A percentile compares a stretch with the other conserved stretches of the same genome.
phyloP scores from a whole-genome alignment of 2,797 vertebrate species.

The Hapalemur alaotrensis region DNA sequence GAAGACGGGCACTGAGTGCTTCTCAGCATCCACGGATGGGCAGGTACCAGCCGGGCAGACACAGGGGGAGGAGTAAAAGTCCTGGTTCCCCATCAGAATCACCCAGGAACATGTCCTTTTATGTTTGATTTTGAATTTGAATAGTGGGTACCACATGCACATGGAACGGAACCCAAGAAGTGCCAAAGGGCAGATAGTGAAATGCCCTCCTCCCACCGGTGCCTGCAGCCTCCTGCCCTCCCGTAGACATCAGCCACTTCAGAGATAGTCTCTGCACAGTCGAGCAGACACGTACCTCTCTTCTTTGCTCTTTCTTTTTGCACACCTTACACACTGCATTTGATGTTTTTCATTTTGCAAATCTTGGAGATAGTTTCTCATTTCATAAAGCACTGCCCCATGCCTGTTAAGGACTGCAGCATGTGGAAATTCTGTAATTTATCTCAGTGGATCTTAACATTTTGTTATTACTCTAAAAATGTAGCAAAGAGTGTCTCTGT shows the following conservation, averaged over 20 bases:
- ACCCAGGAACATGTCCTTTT: not conserved
- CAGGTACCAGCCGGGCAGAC: slow-evolving; percentile 85
- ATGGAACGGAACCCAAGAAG: not conserved
- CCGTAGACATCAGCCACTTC: accelerated
- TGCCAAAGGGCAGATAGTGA: accelerated
- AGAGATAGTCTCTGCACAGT: not conserved
- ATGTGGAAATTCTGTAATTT: accelerated
- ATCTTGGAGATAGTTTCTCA: accelerated
- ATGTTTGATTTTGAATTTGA: not conserved
- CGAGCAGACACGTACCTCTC: accelerated
- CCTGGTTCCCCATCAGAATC: not conserved
- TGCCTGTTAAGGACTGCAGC: not conserved
- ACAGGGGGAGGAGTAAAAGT: accelerated
- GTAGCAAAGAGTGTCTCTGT: not conserved
- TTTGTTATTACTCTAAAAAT: not conserved
- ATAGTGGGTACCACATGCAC: accelerated
- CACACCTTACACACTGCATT: not conserved
- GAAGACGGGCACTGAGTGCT: slow-evolving; percentile 93
- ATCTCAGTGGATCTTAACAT: not conserved
- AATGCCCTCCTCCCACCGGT: too few relatives aligned
- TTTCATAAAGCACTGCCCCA: accelerated
- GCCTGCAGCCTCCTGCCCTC: too few relatives aligned
- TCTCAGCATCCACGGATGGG: slow-evolving; percentile 94
- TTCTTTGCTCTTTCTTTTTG: not conserved
- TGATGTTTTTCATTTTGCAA: not conserved